Evolutionary conservation across 2,113 vertebrate genomes (phyloP), one percentile per base, ranked within the genome.

Genomic region (Nerophis ophidion): DNA sequence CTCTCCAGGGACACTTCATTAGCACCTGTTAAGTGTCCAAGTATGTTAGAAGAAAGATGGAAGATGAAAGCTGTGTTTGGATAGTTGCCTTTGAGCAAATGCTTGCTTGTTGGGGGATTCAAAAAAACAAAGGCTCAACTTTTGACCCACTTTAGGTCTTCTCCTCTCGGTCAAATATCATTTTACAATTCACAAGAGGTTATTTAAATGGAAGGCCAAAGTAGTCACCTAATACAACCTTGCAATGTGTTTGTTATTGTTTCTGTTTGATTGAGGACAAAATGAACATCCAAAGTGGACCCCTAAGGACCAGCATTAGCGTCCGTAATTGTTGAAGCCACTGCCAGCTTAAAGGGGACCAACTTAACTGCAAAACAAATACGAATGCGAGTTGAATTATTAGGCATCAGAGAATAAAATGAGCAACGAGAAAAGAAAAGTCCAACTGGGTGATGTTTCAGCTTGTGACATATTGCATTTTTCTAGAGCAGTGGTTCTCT

Each of bases 1-100:
- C 45, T 72, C 80, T 75, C 69, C 1, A 0, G 62, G 73, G 79
- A 62, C 35, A 65, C 59, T 81, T 84, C 74, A 77, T 81, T 79
- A 75, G 52, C 71, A 82, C 77, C 77, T 77, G 66, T 55, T 49
- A 73, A 76, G 68, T 56, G 71, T 79, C 71, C 72, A 11, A 34
- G 70, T 59, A 47, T 48, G 62, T 59, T 66, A 15, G 61, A 12
- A 5, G 12, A 54, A 48, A 42, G 50, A 57, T 26, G 19, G 16
- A 71, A 59, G 4, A 57, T 48, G 48, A 56, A 16, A 9, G 6
- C 50, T 40, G 8, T 6, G 13, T 0, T 10, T 42, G 40, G 48
- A 40, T 45, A 8, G 13, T 16, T 33, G 44, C 52, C 38, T 47
- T 51, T 50, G 38, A 38, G 34, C 47, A 17, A 68, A 55, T 0